Evolutionary conservation across 1,140 invertebrate genomes (phyloP), one percentile per base, ranked within the genome.

Genomic region (Protaetia brevitarsis): DNA sequence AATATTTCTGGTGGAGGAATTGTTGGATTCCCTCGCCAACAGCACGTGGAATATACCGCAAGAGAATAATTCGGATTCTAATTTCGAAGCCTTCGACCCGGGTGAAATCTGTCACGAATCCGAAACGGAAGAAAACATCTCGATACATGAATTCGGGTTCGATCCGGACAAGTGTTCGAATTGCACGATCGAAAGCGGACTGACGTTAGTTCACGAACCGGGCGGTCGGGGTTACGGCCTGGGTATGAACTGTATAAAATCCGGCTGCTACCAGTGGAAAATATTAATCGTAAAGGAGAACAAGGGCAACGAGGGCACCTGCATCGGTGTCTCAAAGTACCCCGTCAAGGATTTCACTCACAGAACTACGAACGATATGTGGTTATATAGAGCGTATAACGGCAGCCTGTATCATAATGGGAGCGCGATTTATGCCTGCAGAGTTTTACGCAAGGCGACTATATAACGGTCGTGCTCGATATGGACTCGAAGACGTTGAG

Each of bases 261-360:
- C 84, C 7, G 86, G 87, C 21, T 88, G 86, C 69, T 87, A 88
- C 72, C 86, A 88, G 72, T 89, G 87, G 87, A 88, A 87, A 79
- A 87, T 88, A 68, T 75, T 86, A 5, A 87, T 89, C 61, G 83
- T 87, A 0, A 87, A 86, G 72, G 87, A 89, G 73, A 87, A 87
- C 73, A 80, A 84, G 68, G 85, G 85, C 3, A 88, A 89, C 75
- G 87, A 89, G 78, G 87, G 87, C 8, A 87, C 85, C 2, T 61
- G 68, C 27, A 80, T 88, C 34, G 87, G 87, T 26, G 83, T 89
- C 6, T 80, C 86, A 8, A 80, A 81, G 69, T 86, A 81, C 77
- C 87, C 87, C 2, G 79, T 89, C 11, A 77, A 81, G 62, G 87
- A 88, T 76, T 86, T 82, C 74, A 86, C 82, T 65, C 86, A 89